Conservation (phyloP, 2,113 vertebrate species). For the Todiramphus saurophagus region DNA sequence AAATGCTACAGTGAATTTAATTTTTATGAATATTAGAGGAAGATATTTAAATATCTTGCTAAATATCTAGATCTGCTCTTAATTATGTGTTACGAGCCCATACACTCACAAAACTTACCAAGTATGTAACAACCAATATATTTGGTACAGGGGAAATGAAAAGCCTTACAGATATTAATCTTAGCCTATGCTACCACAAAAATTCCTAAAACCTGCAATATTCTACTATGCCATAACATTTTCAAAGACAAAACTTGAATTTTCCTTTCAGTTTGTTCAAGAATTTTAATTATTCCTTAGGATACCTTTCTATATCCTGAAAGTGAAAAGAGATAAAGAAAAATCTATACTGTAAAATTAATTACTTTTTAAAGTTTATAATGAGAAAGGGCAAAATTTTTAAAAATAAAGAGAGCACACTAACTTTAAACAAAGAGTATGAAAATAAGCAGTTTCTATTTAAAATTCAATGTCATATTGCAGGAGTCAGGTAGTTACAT, state of each 20-base stretch:
- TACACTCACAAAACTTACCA: background rate
- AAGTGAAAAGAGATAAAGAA: background rate
- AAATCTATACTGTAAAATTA: background rate
- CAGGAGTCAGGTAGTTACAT: background rate
- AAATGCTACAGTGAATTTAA: background rate
- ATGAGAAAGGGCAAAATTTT: background rate
- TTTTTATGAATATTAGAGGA: background rate
- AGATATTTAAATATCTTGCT: background rate
- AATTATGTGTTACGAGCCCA: background rate
- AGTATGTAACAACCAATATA: rapidly evolving
- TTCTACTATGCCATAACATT: background rate
- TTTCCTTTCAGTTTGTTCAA: background rate
- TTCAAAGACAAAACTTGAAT: background rate
- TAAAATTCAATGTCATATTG: background rate
- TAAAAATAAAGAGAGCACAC: background rate
- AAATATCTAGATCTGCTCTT: background rate
- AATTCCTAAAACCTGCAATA: background rate
- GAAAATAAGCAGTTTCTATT: background rate
- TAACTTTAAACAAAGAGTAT: background rate
- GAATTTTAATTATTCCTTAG: background rate
- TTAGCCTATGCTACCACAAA: background rate
- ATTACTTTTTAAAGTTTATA: background rate
- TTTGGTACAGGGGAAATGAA: background rate
- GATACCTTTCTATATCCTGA: background rate
- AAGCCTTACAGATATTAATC: background rate